Conservation (phyloP, 30 jellyfish, hydroid and myxozoan species). For the Hydractinia symbiolongicarpus region DNA sequence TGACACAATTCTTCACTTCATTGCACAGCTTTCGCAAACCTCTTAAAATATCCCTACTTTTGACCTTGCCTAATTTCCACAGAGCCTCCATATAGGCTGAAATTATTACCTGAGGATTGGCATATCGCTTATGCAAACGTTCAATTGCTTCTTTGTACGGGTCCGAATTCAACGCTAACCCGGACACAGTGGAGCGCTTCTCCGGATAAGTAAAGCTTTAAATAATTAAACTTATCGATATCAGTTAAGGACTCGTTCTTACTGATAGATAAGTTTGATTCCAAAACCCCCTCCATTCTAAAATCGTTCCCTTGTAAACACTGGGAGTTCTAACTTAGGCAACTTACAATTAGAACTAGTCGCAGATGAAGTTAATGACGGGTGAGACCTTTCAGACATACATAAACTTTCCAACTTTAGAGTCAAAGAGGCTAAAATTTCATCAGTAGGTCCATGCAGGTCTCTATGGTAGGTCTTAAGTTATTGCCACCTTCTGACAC, state of each 20-base stretch:
- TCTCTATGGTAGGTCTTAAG: too few relatives aligned
- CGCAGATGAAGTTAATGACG: too few relatives aligned
- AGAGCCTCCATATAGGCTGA: conserved; percentile 30
- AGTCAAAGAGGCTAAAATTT: too few relatives aligned
- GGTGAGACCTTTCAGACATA: too few relatives aligned
- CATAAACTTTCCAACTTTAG: too few relatives aligned
- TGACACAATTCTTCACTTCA: conserved; percentile 21
- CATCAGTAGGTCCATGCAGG: too few relatives aligned
- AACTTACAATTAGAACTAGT: background rate
- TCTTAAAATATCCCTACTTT: conserved; percentile 4
- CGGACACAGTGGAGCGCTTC: conserved; percentile 6
- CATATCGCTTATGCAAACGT: conserved; percentile 7
- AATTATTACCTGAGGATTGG: conserved; percentile 26
- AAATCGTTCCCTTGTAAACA: conserved; percentile 13
- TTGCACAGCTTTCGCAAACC: conserved; percentile 20
- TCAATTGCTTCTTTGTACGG: conserved; percentile 21
- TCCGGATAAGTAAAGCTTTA: background rate
- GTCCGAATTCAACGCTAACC: conserved; percentile 17
- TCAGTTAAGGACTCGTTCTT: background rate
- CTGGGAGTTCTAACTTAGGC: conserved; percentile 32
- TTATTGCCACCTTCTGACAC: too few relatives aligned
- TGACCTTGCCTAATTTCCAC: background rate
- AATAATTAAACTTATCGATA: too few relatives aligned
- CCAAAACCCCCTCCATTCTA: conserved; percentile 34
- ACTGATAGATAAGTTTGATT: background rate